Evolutionary conservation across 2,797 vertebrate species (phyloP).

Genomic region (Capromys pilorides): DNA sequence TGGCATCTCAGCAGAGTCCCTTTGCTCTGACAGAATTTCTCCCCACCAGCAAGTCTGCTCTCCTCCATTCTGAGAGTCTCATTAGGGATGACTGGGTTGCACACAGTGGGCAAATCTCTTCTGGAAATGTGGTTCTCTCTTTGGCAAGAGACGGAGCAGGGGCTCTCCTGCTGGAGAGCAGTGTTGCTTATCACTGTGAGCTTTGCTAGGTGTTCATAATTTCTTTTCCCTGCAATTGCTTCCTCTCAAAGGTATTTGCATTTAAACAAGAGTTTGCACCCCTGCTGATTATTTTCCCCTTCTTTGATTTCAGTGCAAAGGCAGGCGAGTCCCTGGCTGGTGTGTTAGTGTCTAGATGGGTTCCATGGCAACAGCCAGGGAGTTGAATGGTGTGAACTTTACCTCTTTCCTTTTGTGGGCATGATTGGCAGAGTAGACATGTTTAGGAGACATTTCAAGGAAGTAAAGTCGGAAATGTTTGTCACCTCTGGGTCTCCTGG

Average conservation of each 20-base stretch:
- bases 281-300: constrained; percentile 51
- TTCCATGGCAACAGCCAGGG: constrained; percentile 77
- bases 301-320: constrained; percentile 62
- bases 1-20: background rate
- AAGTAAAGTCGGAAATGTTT: constrained; percentile 63
- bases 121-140: constrained; percentile 17
- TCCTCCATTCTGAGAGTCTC: constrained; percentile 22
- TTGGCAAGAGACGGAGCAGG: constrained; percentile 53
- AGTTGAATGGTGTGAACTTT: constrained; percentile 69
- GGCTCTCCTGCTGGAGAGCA: background rate
- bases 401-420: constrained; percentile 61
- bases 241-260: constrained; percentile 77
- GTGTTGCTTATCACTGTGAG: background rate
- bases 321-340: constrained; percentile 33
- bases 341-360: constrained; percentile 60
- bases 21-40: background rate
- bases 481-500: constrained; percentile 57
- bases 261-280: constrained; percentile 76
- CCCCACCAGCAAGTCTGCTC: background rate
- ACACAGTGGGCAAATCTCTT: background rate
- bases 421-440: constrained; percentile 49
- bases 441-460: constrained; percentile 57
- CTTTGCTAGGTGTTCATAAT: constrained; percentile 55
- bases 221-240: constrained; percentile 64
- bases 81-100: constrained; percentile 3